Evolutionary conservation across 2,888 invertebrate species (phyloP).

Genomic region (Lasius platythorax): DNA sequence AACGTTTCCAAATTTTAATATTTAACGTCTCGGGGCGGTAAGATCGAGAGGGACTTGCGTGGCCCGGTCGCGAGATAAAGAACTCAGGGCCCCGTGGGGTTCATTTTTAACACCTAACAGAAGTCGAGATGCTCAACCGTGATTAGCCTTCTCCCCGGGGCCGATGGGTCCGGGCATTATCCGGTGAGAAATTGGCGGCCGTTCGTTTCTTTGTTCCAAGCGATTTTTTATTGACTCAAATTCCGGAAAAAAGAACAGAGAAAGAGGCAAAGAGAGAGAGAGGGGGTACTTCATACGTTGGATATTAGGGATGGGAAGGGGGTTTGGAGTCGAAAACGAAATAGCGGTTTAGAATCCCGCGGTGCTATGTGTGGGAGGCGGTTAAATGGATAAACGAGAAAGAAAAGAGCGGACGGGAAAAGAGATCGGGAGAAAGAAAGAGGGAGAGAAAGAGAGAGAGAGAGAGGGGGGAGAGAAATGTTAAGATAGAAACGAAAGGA

Average conservation of each 20-base stretch:
- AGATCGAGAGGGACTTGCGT: not conserved
- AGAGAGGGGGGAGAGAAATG: conserved; percentile 60
- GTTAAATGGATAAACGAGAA: conserved; percentile 71
- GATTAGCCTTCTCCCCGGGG: conserved; percentile 75
- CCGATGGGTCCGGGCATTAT: conserved; percentile 76
- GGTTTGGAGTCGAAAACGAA: conserved; percentile 51
- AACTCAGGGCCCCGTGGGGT: conserved; percentile 76
- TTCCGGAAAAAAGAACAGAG: conserved; percentile 75
- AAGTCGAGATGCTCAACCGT: conserved; percentile 82
- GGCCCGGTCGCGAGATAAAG: conserved; percentile 75
- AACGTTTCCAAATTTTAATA: conserved; percentile 80
- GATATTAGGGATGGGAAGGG: conserved; percentile 56
- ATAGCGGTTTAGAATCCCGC: conserved; percentile 69
- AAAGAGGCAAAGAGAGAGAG: not conserved
- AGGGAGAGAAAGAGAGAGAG: conserved; percentile 55
- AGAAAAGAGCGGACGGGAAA: conserved; percentile 58
- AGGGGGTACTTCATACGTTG: conserved; percentile 21
- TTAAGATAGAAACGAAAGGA: conserved; percentile 54
- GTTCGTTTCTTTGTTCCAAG: conserved; percentile 80
- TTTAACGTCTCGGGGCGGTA: conserved; percentile 65
- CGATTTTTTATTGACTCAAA: conserved; percentile 83
- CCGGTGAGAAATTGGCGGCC: conserved; percentile 83
- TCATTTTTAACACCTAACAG: conserved; percentile 84
- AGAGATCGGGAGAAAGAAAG: conserved; percentile 59
- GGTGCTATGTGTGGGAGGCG: conserved; percentile 76